Evolutionary conservation across 23 tunicate species (phyloP).

Genomic region (Halocynthia roretzi): DNA sequence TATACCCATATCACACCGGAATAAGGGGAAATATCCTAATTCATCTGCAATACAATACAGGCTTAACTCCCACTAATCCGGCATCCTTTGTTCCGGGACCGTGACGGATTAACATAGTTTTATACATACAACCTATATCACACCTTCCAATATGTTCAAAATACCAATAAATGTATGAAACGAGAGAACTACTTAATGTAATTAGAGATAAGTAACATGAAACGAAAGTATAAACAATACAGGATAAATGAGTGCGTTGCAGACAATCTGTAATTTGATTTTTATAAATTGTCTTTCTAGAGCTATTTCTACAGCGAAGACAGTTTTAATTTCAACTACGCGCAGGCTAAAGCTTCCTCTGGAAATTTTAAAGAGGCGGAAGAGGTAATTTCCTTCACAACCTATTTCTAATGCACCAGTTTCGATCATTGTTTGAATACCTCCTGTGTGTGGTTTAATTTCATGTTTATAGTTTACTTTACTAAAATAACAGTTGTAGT

Average conservation of each 20-base stretch:
- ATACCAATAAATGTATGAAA: no score
- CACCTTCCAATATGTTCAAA: no score
- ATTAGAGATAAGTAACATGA: no score
- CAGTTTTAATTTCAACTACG: conserved; percentile 93
- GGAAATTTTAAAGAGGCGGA: conserved; percentile 99
- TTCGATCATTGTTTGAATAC: neutral
- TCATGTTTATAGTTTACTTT: neutral
- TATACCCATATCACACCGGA: no score
- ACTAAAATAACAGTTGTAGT: neutral
- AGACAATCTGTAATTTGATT: neutral
- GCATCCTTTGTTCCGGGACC: no score
- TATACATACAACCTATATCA: no score
- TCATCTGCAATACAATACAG: no score
- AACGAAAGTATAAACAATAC: no score
- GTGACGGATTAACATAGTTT: no score
- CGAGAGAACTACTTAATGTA: no score
- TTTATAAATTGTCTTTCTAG: conserved; percentile 20
- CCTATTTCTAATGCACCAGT: neutral
- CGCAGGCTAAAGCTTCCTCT: conserved; percentile 89
- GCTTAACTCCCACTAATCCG: no score
- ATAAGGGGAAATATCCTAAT: no score
- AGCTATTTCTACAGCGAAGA: conserved; percentile 97
- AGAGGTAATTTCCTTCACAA: conserved; percentile 49
- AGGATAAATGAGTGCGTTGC: neutral
- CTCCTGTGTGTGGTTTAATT: neutral